Percentiles rank a stretch among this genome's conserved stretches.
These are phyloP conservation scores for Prionace glauca DNA, from an alignment of 2,797 vertebrate genomes.

Conservation along the genomic window DNA sequence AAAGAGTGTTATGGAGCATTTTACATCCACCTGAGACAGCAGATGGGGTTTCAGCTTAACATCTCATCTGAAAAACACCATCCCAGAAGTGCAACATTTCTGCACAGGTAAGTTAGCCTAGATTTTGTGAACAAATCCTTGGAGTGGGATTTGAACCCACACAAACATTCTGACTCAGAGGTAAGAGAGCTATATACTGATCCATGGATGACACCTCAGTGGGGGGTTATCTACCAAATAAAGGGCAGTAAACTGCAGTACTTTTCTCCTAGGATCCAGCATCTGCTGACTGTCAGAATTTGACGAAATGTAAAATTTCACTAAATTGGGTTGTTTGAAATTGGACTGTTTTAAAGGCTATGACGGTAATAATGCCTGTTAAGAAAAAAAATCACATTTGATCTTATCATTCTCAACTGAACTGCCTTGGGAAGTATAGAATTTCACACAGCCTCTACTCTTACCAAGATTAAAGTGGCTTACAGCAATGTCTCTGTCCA, in stretches of 20 bases:
- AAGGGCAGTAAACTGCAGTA: neutral
- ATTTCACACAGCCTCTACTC: neutral
- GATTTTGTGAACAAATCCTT: neutral
- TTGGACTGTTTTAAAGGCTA: neutral
- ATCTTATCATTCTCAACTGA: constrained; percentile 16
- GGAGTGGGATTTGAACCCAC: neutral
- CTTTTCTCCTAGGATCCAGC: neutral
- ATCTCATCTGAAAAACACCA: neutral
- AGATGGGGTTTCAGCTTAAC: neutral
- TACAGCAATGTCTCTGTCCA: constrained; percentile 7
- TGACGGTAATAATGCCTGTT: neutral
- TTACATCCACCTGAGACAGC: neutral
- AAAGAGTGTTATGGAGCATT: neutral
- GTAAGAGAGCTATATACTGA: neutral
- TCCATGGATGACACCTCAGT: neutral
- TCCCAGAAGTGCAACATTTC: neutral
- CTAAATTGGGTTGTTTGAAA: neutral
- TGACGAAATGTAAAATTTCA: neutral
- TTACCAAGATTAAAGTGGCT: neutral
- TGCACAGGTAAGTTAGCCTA: neutral
- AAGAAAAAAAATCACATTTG: neutral
- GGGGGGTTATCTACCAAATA: neutral
- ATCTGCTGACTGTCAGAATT: neutral
- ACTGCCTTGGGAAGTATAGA: neutral
- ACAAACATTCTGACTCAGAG: neutral